phyloP scores from a whole-genome alignment of 2,113 vertebrate genomes.

The Amphiprion ocellaris region DNA sequence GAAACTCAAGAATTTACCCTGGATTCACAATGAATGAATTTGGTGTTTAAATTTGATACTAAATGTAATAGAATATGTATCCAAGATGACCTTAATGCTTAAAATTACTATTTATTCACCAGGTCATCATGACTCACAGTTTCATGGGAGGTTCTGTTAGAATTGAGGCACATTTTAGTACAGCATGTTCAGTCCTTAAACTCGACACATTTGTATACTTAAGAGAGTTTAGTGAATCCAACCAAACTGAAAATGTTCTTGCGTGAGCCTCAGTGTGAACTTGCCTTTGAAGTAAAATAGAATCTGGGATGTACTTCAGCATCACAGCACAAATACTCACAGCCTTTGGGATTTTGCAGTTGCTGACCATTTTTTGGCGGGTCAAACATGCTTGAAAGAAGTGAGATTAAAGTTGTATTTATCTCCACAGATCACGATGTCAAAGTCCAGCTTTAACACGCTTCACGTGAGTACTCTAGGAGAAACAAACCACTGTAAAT shows the following conservation, averaged over 20 bases:
- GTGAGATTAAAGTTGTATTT: conserved; percentile 7
- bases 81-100: too few species aligned
- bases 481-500: neutral
- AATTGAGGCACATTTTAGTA: too few species aligned
- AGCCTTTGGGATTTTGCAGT: conserved; percentile 51
- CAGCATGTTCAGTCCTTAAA: too few species aligned
- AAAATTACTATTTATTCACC: too few species aligned
- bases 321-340: conserved; percentile 64
- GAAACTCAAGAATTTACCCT: too few species aligned
- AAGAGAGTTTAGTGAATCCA: too few species aligned
- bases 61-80: too few species aligned
- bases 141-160: too few species aligned
- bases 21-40: too few species aligned
- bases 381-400: neutral
- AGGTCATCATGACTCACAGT: too few species aligned
- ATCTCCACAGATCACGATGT: conserved; percentile 18
- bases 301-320: neutral
- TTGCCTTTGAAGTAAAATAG: neutral
- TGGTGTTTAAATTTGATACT: neutral
- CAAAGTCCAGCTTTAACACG: conserved; percentile 23
- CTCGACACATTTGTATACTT: neutral
- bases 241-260: neutral
- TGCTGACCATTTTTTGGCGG: conserved; percentile 7
- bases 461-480: neutral
- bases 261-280: neutral